Evolutionary conservation across 2,888 invertebrate genomes (phyloP).

Genomic region (Oligia latruncula): DNA sequence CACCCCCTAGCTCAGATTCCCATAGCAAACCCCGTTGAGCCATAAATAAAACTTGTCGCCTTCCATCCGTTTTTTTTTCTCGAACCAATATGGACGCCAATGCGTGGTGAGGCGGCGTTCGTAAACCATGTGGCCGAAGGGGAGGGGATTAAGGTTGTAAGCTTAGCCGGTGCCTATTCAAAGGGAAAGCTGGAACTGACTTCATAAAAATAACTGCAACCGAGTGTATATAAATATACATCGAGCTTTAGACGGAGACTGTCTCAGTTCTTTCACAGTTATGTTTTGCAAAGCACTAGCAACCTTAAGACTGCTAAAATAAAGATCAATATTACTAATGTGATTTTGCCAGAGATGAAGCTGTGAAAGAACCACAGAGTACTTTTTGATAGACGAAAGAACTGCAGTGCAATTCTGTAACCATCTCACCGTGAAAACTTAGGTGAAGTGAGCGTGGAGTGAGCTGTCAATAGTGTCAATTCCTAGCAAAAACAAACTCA

Average conservation of each 20-base stretch:
- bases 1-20: neutral
- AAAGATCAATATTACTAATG: neutral
- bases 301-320: neutral
- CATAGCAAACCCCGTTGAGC: neutral
- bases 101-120: neutral
- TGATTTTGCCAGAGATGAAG: neutral
- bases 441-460: no score
- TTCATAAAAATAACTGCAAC: neutral
- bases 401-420: no score
- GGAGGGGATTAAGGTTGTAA: neutral
- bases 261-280: neutral
- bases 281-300: neutral
- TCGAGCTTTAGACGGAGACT: neutral
- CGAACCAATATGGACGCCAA: slow-evolving; percentile 17
- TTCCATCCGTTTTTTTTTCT: neutral
- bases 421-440: no score
- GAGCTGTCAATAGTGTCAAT: no score
- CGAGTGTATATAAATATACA: neutral
- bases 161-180: neutral
- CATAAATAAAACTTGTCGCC: slow-evolving; percentile 13
- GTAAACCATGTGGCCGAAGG: neutral
- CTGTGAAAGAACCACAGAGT: neutral
- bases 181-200: no score
- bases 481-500: no score
- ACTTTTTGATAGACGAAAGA: no score